phyloP scores from a whole-genome alignment of 2,888 invertebrate genomes.

The Barypeithes pellucidus region DNA sequence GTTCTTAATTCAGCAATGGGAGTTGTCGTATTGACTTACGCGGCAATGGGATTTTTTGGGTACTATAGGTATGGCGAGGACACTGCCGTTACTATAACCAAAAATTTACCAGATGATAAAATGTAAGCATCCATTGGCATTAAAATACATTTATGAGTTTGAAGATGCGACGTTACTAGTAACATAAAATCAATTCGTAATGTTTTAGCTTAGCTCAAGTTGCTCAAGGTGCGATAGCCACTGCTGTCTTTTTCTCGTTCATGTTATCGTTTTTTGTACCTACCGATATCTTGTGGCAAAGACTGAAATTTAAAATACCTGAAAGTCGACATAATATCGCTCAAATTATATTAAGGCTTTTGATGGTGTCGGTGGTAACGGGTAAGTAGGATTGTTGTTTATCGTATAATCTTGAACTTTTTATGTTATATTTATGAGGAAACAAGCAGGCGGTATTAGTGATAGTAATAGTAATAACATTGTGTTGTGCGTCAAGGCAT shows the following conservation, averaged over 20 bases:
- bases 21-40: slow-evolving; percentile 85
- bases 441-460: no score
- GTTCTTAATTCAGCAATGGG: slow-evolving; percentile 91
- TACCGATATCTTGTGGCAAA: slow-evolving; percentile 91
- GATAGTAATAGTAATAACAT: no score
- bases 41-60: slow-evolving; percentile 91
- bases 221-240: slow-evolving; percentile 88
- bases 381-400: slow-evolving; percentile 68
- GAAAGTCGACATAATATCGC: slow-evolving; percentile 73
- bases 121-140: slow-evolving; percentile 73
- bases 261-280: slow-evolving; percentile 96
- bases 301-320: slow-evolving; percentile 74
- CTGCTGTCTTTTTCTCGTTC: slow-evolving; percentile 94
- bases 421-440: no score
- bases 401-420: no score
- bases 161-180: background rate
- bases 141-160: background rate
- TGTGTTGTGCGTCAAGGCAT: no score
- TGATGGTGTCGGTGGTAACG: slow-evolving; percentile 75
- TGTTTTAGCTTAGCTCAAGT: slow-evolving; percentile 79
- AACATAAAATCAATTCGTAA: background rate
- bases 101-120: slow-evolving; percentile 83
- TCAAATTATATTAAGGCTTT: slow-evolving; percentile 73
- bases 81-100: slow-evolving; percentile 84
- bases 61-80: slow-evolving; percentile 87